These are phyloP conservation scores for Marronus borbonicus DNA, from an alignment of 2,888 invertebrate genomes.

Conservation along the genomic window DNA sequence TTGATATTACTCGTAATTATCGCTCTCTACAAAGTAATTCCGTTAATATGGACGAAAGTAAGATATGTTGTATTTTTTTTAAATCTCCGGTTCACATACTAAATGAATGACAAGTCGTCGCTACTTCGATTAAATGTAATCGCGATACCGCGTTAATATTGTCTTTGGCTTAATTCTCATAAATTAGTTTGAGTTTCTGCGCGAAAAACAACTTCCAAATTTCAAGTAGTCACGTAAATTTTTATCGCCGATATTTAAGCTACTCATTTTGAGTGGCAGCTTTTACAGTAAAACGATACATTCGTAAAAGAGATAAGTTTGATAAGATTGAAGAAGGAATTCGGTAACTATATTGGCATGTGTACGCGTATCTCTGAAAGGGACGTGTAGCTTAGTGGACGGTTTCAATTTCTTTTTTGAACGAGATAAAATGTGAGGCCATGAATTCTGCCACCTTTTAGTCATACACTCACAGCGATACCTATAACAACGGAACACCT, in stretches of 20 bases:
- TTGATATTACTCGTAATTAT: slow-evolving; percentile 11
- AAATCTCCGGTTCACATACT: not conserved
- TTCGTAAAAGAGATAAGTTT: slow-evolving; percentile 16
- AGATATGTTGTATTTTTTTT: not conserved
- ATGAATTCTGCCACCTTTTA: slow-evolving; percentile 6
- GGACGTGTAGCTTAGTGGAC: not conserved
- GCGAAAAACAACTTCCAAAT: slow-evolving; percentile 1
- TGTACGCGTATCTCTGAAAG: not conserved
- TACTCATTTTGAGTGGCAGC: slow-evolving; percentile 27
- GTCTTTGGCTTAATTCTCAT: slow-evolving; percentile 10
- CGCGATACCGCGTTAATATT: not conserved
- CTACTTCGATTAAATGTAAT: slow-evolving; percentile 12
- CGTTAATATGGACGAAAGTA: slow-evolving; percentile 4
- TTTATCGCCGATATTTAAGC: slow-evolving; percentile 15
- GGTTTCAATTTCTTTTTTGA: slow-evolving; percentile 3
- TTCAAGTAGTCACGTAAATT: slow-evolving; percentile 24
- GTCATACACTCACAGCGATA: not conserved
- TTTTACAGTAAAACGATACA: slow-evolving; percentile 22
- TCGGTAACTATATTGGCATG: not conserved
- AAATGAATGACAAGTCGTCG: slow-evolving; percentile 12
- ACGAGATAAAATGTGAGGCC: not conserved
- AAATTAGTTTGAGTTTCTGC: slow-evolving; percentile 5
- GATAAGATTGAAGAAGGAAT: slow-evolving; percentile 20
- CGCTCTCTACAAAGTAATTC: slow-evolving; percentile 16
- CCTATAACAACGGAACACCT: not conserved